Base-by-base conservation (phyloP, 2,888 invertebrate genomes). In the Penaeus monodon region DNA sequence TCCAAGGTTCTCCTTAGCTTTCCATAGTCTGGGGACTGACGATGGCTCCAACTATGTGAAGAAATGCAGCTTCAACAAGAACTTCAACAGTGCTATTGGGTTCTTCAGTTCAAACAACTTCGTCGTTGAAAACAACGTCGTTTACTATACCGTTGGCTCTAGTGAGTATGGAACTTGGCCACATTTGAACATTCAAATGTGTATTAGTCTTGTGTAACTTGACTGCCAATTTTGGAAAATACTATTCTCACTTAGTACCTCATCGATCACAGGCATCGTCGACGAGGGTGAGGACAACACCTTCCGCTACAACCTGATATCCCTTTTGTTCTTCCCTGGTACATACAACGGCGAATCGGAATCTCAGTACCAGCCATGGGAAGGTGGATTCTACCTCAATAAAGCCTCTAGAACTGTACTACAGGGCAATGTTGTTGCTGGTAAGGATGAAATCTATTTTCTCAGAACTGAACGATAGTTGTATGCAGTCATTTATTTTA, bases 31-130 rank as follows among this genome's bases (percentile, higher is more conserved):
- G 38, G 84, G 57, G 17, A 49, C 78, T 27, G 70, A 77, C 66
- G 79, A 63, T 24, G 84, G 77, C 29, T 81, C 85, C 68, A 80
- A 74, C 57, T 82, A 85, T 38, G 87, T 90, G 17, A 74, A 74
- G 76, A 84, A 81, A 63, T 90, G 88, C 57, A 74, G 82, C 77
- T 90, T 90, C 87, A 88, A 87, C 79, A 70, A 68, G 29, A 86
- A 87, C 77, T 90, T 83, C 83, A 88, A 87, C 49, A 44, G 79
- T 22, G 89, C 86, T 1, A 33, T 90, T 24, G 89, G 89, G 49
- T 33, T 88, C 74, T 80, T 88, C 77, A 64, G 65, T 70, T 82
- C 85, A 44, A 64, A 70, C 65, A 64, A 70, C 38, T 27, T 90
- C 73, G 29, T 64, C 22, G 73, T 90, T n/a, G 80, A 84, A 27